Conservation (phyloP, 2,113 vertebrate genomes). For the Gnathonemus longibarbis region DNA sequence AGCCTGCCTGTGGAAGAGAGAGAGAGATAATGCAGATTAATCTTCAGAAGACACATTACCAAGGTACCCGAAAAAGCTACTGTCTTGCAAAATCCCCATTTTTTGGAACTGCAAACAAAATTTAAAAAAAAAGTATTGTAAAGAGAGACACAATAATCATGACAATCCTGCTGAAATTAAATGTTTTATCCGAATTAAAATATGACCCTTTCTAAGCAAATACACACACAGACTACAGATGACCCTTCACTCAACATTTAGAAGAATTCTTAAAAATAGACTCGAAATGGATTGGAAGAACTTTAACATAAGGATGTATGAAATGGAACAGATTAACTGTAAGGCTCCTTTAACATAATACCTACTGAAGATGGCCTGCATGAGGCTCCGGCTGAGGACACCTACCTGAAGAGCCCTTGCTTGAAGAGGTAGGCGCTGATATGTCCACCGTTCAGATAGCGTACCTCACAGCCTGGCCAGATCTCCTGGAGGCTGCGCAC, state of each 20-base stretch:
- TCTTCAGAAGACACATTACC: neutral
- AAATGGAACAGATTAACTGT: neutral
- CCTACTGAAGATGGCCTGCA: neutral
- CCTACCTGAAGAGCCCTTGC: conserved; percentile 89
- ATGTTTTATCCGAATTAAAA: neutral
- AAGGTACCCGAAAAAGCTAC: neutral
- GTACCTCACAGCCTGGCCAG: conserved; percentile 92
- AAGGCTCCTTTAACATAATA: neutral
- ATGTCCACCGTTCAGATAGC: conserved; percentile 89
- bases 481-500: conserved; percentile 91
- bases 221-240: neutral
- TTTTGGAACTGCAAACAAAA: neutral
- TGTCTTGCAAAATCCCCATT: neutral
- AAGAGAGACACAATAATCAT: neutral
- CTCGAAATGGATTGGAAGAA: neutral
- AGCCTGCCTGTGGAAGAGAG: conserved; percentile 66
- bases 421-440: conserved; percentile 96
- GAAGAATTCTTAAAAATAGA: neutral
- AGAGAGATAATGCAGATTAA: neutral
- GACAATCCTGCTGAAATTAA: neutral
- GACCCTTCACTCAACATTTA: neutral
- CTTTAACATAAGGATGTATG: neutral
- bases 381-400: neutral
- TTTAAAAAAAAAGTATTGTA: neutral
- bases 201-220: neutral